These are phyloP conservation scores for Lagopus muta DNA, from an alignment of 2,113 vertebrate species.

Conservation along the genomic window DNA sequence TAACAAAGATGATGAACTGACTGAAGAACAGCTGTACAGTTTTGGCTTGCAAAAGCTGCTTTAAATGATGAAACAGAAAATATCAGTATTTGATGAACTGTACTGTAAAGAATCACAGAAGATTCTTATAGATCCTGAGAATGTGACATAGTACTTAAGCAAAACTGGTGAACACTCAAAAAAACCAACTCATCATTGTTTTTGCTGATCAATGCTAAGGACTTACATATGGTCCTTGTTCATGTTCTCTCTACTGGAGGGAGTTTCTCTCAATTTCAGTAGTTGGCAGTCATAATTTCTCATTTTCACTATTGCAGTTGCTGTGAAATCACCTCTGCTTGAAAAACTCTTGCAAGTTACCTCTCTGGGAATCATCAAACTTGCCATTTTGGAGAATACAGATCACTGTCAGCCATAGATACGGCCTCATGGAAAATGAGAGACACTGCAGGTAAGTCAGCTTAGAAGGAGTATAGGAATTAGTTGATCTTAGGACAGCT, in stretches of 20 bases:
- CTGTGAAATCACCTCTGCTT: background rate
- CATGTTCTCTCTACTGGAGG: background rate
- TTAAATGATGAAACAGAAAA: slow-evolving; percentile 27
- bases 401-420: background rate
- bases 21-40: background rate
- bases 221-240: background rate
- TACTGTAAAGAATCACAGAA: background rate
- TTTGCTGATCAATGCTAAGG: background rate
- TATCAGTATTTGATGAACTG: background rate
- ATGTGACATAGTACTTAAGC: background rate
- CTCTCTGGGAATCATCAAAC: background rate
- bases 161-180: background rate
- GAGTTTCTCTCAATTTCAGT: background rate
- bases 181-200: background rate
- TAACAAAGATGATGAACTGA: background rate
- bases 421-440: background rate
- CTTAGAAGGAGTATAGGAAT: background rate
- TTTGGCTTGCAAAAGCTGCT: background rate
- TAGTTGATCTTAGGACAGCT: background rate
- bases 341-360: background rate
- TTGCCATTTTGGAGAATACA: background rate
- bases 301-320: slow-evolving; percentile 14
- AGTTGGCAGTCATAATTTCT: slow-evolving; percentile 7
- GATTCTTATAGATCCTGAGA: background rate
- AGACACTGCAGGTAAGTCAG: background rate